Base-by-base conservation (phyloP, 2,797 vertebrate genomes). In the Apogon talboti region DNA sequence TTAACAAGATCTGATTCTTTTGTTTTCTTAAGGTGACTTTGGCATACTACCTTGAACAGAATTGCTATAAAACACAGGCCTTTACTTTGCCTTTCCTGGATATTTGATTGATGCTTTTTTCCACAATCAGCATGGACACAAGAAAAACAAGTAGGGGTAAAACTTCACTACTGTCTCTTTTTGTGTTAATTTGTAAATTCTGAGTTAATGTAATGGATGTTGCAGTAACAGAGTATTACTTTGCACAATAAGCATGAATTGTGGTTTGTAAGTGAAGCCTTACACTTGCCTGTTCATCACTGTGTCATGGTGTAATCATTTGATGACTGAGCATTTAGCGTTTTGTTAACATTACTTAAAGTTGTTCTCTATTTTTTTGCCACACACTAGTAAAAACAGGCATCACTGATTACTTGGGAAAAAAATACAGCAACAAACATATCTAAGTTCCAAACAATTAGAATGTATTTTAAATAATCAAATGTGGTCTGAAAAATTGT, bases 21-120 rank as follows among this genome's bases (percentile, higher is more conserved):
- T 40, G 48, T 86, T 82, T 82, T 82, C 54, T 84, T 78, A 92
- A 91, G 90, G 87, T 89, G 87, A 92, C 92, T 94, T 94, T 94
- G 93, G 92, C 85, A 84, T 92, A 81, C 89, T 87, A 93, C 86
- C 87, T 78, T 82, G 59, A 66, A 90, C 87, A 83, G 70, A 63
- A 83, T 59, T 71, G 65, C 66, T 89, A 75, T 76, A 79, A 87
- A 89, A 89, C 58, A 64, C 35, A 76, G 58, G 63, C 37, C 19
- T 59, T 10, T 43, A 37, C 21, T 19, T 82, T 82, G 33, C 48
- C 83, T 68, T 78, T 84, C 47, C 54, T 70, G 82, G 62, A 82
- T 59, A 84, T 79, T 80, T 74, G 41, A 79, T 66, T 57, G 70
- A 86, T 72, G 68, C 24, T 19, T 78, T 58, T 64, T 69, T 68